Evolutionary conservation across 2,888 invertebrate species (phyloP).

Genomic region (Epistrophella euchroma): DNA sequence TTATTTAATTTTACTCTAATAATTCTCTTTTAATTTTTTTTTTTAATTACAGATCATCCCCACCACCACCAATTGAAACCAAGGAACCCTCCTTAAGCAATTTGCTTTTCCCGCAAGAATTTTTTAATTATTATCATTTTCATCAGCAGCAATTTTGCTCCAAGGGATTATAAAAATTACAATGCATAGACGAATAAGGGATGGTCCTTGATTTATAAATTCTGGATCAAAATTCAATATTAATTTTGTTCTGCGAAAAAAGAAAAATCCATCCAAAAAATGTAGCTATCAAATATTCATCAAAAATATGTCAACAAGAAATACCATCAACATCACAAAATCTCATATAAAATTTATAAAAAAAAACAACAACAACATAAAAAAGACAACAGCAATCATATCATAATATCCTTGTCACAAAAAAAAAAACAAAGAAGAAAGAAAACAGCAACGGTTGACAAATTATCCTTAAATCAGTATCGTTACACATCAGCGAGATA

Average conservation of each 20-base stretch:
- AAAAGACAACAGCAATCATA: constrained; percentile 17
- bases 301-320: constrained; percentile 31
- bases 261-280: background rate
- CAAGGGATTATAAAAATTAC: background rate
- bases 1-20: constrained; percentile 12
- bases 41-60: constrained; percentile 60
- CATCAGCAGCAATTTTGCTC: background rate
- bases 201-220: background rate
- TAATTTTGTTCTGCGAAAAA: background rate
- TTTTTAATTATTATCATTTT: constrained; percentile 41
- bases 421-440: background rate
- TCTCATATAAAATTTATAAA: background rate
- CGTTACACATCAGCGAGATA: constrained; percentile 13
- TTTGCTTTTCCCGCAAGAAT: constrained; percentile 8
- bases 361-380: background rate
- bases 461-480: constrained; percentile 21
- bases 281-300: background rate
- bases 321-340: constrained; percentile 31
- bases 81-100: constrained; percentile 19
- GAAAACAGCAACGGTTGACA: constrained; percentile 34
- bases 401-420: background rate
- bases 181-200: background rate
- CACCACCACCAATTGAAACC: constrained; percentile 37
- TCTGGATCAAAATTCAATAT: constrained; percentile 36
- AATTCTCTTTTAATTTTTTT: constrained; percentile 7